Conservation (phyloP, 2,113 vertebrate species). For the Strix aluco region DNA sequence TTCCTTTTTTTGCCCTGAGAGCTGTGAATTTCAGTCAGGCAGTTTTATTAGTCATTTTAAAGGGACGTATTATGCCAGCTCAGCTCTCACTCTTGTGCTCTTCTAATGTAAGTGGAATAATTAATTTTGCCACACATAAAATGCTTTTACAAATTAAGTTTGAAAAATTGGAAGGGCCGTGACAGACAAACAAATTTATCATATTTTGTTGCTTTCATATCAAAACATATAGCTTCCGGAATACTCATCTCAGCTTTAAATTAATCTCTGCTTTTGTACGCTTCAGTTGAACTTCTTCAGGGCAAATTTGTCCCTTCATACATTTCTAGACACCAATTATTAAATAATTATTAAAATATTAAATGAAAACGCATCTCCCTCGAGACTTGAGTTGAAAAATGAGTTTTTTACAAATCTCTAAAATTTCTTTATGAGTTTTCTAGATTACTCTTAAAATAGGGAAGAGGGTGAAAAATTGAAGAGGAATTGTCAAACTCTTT, state of each 20-base stretch:
- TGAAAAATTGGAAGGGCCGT: not conserved
- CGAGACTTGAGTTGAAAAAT: not conserved
- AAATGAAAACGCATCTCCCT: not conserved
- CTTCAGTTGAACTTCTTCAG: not conserved
- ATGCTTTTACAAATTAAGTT: not conserved
- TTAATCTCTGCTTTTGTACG: not conserved
- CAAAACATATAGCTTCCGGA: not conserved
- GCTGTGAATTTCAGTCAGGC: not conserved
- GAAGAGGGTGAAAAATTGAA: not conserved
- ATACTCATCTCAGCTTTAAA: not conserved
- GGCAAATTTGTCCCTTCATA: not conserved
- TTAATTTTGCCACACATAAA: not conserved
- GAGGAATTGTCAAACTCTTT: not conserved
- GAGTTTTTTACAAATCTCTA: not conserved
- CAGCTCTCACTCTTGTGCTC: not conserved
- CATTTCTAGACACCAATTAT: not conserved
- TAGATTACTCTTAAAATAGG: not conserved
- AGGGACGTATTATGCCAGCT: not conserved
- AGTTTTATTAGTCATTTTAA: slow-evolving; percentile 15
- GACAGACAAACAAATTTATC: not conserved
- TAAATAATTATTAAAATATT: no score
- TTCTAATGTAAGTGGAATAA: not conserved
- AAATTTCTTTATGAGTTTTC: not conserved
- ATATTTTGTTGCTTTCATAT: not conserved
- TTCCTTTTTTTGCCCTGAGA: not conserved